phyloP scores from a whole-genome alignment of 2,888 invertebrate species.

The Proisotoma minuta region DNA sequence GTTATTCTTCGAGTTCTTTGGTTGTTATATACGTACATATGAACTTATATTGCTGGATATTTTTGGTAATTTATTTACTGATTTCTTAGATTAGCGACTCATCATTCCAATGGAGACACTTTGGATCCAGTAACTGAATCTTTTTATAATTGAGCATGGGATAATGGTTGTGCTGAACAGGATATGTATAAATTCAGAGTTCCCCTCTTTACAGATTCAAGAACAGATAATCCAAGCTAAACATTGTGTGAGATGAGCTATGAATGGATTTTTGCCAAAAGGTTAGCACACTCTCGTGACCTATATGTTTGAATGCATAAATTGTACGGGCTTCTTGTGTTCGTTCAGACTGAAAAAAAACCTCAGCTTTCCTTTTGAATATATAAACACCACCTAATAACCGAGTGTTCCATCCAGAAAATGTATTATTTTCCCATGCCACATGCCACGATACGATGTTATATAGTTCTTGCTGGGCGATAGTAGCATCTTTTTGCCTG shows the following conservation, averaged over 20 bases:
- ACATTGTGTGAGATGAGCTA: conserved; percentile 36
- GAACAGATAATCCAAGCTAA: conserved; percentile 10
- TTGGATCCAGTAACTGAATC: not conserved
- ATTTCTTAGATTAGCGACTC: conserved; percentile 20
- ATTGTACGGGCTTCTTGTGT: conserved; percentile 28
- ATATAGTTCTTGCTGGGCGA: not conserved
- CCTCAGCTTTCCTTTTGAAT: conserved; percentile 7
- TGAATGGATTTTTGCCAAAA: conserved; percentile 47
- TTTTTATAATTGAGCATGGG: not conserved
- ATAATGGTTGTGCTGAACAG: not conserved
- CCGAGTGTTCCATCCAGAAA: not conserved
- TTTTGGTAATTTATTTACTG: conserved; percentile 27
- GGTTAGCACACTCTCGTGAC: conserved; percentile 48
- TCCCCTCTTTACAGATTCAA: conserved; percentile 3
- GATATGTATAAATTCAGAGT: not conserved
- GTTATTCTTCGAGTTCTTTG: no score
- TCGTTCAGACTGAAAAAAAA: conserved; percentile 1
- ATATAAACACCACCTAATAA: not conserved
- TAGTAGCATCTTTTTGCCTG: not conserved
- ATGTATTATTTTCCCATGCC: not conserved
- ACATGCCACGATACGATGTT: conserved; percentile 1
- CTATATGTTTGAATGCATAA: conserved; percentile 47
- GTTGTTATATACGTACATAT: not conserved
- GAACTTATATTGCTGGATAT: not conserved
- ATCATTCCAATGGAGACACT: conserved; percentile 22